Conservation (phyloP, 2,113 vertebrate genomes). For the Laticauda laticaudata region DNA sequence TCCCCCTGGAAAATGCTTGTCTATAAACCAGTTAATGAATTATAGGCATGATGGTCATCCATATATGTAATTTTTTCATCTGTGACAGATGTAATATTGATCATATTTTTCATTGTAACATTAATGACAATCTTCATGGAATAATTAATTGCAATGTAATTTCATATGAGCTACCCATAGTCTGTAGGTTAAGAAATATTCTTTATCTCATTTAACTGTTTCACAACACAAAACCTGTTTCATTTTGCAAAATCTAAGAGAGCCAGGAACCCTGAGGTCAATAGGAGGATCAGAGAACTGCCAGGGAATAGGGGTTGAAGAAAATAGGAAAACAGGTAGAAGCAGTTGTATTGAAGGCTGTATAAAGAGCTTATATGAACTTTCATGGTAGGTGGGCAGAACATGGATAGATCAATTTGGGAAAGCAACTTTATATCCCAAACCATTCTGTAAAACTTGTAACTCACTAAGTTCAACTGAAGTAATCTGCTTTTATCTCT, state of each 20-base stretch:
- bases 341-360: not conserved
- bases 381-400: not conserved
- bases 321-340: not conserved
- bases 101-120: conserved; percentile 62
- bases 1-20: conserved; percentile 59
- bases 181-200: conserved; percentile 33
- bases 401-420: not conserved
- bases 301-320: not conserved
- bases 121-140: conserved; percentile 68
- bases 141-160: conserved; percentile 67
- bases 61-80: conserved; percentile 63
- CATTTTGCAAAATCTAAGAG: not conserved
- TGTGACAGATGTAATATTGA: conserved; percentile 60
- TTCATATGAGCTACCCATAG: conserved; percentile 44
- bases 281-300: not conserved
- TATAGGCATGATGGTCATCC: conserved; percentile 47
- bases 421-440: not conserved
- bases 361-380: not conserved
- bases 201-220: conserved; percentile 56
- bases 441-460: not conserved
- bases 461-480: not conserved
- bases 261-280: not conserved
- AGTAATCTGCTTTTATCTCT: not conserved
- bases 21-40: conserved; percentile 61
- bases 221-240: not conserved